These are phyloP conservation scores for Zosterops lateralis DNA, from an alignment of 2,113 vertebrate genomes.

Conservation along the genomic window DNA sequence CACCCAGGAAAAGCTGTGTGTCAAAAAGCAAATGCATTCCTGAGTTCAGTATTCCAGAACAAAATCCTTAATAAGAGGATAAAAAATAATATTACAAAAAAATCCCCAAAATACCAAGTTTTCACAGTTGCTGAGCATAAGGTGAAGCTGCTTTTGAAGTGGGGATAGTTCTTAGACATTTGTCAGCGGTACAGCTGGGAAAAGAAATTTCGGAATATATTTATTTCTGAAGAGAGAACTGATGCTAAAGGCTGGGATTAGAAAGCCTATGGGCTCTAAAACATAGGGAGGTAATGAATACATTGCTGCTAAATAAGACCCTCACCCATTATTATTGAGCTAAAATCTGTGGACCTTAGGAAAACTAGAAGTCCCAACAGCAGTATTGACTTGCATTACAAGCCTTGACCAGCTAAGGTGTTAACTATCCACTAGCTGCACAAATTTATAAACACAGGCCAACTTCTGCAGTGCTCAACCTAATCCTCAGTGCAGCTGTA, in stretches of 20 bases:
- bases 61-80: neutral
- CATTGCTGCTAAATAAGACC: neutral
- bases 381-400: neutral
- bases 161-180: neutral
- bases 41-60: neutral
- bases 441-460: neutral
- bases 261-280: neutral
- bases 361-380: neutral
- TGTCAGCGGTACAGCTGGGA: neutral
- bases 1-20: neutral
- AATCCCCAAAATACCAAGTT: neutral
- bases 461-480: neutral
- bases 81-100: neutral
- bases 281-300: neutral
- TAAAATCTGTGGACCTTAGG: neutral
- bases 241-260: neutral
- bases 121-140: neutral
- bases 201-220: neutral
- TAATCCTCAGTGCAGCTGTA: neutral
- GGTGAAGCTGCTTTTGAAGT: neutral
- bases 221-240: neutral
- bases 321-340: rapidly evolving
- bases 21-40: neutral
- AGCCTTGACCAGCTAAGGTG: neutral
- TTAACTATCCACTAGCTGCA: neutral